Evolutionary conservation across 2,113 vertebrate species (phyloP).

Genomic region (Gallinago undulata): DNA sequence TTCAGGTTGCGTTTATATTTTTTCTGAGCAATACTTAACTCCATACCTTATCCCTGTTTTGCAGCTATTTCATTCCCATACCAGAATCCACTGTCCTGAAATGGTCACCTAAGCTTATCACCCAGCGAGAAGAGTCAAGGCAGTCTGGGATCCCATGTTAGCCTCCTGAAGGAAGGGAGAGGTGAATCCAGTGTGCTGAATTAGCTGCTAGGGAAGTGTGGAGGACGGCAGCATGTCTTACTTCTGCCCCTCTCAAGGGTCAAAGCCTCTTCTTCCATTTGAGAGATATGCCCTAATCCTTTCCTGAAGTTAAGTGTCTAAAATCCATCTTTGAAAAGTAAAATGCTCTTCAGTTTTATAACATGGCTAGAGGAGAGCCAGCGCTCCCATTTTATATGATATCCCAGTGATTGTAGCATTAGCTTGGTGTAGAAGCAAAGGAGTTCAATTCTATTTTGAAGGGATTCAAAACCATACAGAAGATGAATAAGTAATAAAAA

Average conservation of each 20-base stretch:
- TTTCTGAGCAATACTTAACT: not conserved
- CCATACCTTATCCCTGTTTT: not conserved
- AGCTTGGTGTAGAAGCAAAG: not conserved
- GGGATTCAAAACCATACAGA: not conserved
- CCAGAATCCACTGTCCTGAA: not conserved
- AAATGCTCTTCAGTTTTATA: not conserved
- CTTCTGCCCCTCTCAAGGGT: not conserved
- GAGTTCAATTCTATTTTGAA: not conserved
- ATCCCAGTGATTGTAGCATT: not conserved
- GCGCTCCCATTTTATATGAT: not conserved
- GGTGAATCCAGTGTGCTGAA: not conserved
- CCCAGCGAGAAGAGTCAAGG: not conserved
- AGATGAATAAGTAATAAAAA: not conserved
- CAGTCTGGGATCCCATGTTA: not conserved
- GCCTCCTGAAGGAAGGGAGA: not conserved
- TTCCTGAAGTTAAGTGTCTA: not conserved
- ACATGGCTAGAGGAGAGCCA: not conserved
- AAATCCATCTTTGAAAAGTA: not conserved
- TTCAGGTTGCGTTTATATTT: not conserved
- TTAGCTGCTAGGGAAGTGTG: not conserved
- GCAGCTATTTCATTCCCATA: fast-evolving
- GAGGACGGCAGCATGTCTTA: not conserved
- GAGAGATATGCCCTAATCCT: not conserved
- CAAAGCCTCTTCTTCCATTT: not conserved
- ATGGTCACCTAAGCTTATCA: not conserved